These are phyloP conservation scores for Mormyrus proboscirostris DNA, from an alignment of 2,797 vertebrate species.

Conservation along the genomic window DNA sequence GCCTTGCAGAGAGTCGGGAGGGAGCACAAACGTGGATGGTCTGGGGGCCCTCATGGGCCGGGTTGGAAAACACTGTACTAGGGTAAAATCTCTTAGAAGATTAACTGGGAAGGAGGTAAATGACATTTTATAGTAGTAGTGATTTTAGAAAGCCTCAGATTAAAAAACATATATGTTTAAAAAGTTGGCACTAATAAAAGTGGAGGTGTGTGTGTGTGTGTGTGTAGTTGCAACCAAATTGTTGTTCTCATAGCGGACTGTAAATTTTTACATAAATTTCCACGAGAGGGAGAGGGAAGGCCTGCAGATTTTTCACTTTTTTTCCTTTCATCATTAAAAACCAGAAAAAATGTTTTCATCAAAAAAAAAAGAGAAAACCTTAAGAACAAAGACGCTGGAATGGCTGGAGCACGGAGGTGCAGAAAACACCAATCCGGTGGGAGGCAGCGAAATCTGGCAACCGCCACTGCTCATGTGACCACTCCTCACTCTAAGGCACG, in stretches of 20 bases:
- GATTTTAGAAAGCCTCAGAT: conserved; percentile 20
- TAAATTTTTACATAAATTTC: background rate
- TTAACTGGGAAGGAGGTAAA: conserved; percentile 59
- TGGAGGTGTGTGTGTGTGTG: background rate
- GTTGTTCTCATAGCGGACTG: background rate
- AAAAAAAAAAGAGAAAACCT: background rate
- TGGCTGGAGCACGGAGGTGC: background rate
- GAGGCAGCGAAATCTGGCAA: background rate
- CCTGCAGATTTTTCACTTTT: background rate
- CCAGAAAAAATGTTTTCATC: background rate
- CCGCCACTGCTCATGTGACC: background rate
- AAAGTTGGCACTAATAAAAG: background rate
- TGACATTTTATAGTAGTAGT: conserved; percentile 35
- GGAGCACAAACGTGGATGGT: background rate
- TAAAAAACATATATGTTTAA: background rate
- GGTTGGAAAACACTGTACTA: background rate
- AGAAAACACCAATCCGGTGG: background rate
- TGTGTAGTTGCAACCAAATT: background rate
- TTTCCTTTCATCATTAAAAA: background rate
- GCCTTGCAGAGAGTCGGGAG: background rate
- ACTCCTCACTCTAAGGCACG: conserved; percentile 25
- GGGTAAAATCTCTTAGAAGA: conserved; percentile 55
- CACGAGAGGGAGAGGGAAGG: too few relatives aligned
- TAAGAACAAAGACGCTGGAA: background rate
- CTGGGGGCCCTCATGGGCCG: background rate